phyloP scores from a whole-genome alignment of 2,797 vertebrate genomes.

The Linurgus olivaceus region DNA sequence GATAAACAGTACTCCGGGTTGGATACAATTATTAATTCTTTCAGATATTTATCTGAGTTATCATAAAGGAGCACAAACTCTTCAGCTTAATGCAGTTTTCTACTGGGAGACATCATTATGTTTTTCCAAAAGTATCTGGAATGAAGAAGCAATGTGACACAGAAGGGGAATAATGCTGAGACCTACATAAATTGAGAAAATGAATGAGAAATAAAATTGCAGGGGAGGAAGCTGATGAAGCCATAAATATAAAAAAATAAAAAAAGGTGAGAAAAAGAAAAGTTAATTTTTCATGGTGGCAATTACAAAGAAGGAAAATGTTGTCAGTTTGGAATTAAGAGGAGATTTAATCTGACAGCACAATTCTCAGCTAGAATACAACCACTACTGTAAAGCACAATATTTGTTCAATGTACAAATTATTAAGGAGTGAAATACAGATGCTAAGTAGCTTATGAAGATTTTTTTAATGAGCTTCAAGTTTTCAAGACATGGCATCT shows the following conservation, averaged over 20 bases:
- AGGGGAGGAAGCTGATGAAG: background rate
- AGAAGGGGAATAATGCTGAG: background rate
- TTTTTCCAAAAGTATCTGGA: background rate
- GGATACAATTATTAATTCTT: background rate
- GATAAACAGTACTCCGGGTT: background rate
- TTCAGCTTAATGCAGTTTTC: background rate
- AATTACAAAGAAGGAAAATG: constrained; percentile 11
- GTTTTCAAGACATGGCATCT: background rate
- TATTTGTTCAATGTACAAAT: background rate
- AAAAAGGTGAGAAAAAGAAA: background rate
- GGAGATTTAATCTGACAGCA: background rate
- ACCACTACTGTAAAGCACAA: background rate
- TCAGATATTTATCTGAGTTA: background rate
- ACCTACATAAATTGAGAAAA: background rate
- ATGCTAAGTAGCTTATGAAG: background rate
- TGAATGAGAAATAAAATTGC: background rate
- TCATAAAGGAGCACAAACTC: background rate
- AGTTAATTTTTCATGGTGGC: background rate
- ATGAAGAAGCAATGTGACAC: background rate
- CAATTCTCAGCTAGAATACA: background rate
- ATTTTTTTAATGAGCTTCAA: background rate
- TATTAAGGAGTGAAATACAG: background rate
- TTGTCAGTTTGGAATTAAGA: background rate
- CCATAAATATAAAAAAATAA: background rate
- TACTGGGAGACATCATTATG: background rate